Evolutionary conservation across 2,888 invertebrate genomes (phyloP).

Genomic region (Morpho helenor): DNA sequence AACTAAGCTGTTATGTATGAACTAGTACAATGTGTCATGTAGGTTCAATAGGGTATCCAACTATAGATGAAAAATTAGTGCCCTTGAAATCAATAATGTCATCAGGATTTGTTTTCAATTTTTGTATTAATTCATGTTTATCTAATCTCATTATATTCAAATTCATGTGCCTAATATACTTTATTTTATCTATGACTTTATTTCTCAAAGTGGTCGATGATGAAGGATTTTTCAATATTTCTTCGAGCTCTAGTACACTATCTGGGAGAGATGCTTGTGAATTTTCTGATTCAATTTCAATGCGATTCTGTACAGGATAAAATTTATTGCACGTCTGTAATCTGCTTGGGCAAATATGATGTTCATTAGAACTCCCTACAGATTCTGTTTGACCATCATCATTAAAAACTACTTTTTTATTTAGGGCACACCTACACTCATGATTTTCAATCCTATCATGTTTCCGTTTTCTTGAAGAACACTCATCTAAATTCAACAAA

Average conservation of each 20-base stretch:
- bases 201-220: slow-evolving; percentile 42
- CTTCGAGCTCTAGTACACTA: slow-evolving; percentile 40
- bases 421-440: slow-evolving; percentile 47
- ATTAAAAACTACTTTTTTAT: slow-evolving; percentile 61
- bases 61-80: slow-evolving; percentile 50
- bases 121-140: slow-evolving; percentile 45
- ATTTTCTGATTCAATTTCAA: slow-evolving; percentile 46
- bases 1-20: too few relatives aligned
- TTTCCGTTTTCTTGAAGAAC: slow-evolving; percentile 19
- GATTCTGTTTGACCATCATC: slow-evolving; percentile 53
- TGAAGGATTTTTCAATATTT: slow-evolving; percentile 42
- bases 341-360: slow-evolving; percentile 53
- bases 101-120: slow-evolving; percentile 49
- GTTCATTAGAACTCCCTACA: slow-evolving; percentile 25
- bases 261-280: slow-evolving; percentile 39
- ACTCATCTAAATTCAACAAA: slow-evolving; percentile 42
- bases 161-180: slow-evolving; percentile 41
- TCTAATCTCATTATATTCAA: slow-evolving; percentile 48
- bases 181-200: slow-evolving; percentile 52
- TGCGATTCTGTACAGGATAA: slow-evolving; percentile 20
- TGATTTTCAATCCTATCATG: slow-evolving; percentile 16
- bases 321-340: slow-evolving; percentile 11
- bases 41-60: slow-evolving; percentile 44
- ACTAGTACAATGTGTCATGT: not conserved
- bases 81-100: slow-evolving; percentile 58